phyloP scores from a whole-genome alignment of 2,113 vertebrate genomes.

The Leptosomus discolor region DNA sequence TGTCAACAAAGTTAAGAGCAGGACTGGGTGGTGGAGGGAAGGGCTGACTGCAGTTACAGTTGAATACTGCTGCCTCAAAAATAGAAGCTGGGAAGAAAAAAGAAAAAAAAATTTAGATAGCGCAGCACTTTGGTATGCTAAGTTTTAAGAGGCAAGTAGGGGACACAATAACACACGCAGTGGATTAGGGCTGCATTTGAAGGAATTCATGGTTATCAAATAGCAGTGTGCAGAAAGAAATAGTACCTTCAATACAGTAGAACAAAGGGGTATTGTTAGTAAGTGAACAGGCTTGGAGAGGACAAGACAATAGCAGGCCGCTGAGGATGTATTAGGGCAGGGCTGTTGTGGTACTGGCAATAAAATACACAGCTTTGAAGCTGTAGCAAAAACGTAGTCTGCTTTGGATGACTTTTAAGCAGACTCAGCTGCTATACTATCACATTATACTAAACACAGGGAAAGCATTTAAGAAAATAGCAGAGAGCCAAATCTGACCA shows the following conservation, averaged over 20 bases:
- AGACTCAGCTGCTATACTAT: conserved; percentile 86
- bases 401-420: conserved; percentile 69
- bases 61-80: conserved; percentile 59
- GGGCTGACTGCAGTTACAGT: conserved; percentile 46
- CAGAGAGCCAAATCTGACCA: conserved; percentile 74
- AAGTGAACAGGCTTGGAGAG: conserved; percentile 42
- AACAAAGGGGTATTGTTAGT: conserved; percentile 61
- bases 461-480: conserved; percentile 68
- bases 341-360: conserved; percentile 79
- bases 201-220: conserved; percentile 52
- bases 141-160: conserved; percentile 62
- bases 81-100: conserved; percentile 1
- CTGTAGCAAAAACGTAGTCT: conserved; percentile 74
- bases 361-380: conserved; percentile 77
- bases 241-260: conserved; percentile 50
- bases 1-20: conserved; percentile 44
- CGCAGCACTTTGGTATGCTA: conserved; percentile 73
- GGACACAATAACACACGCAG: conserved; percentile 39
- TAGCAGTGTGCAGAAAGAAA: conserved; percentile 49
- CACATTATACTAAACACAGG: conserved; percentile 75
- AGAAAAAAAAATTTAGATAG: conserved; percentile 32
- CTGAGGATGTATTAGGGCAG: conserved; percentile 48
- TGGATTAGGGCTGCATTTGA: conserved; percentile 56
- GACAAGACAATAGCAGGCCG: conserved; percentile 62
- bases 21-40: conserved; percentile 34